These are phyloP conservation scores for Priocnemis perturbator DNA, from an alignment of 2,888 invertebrate species.

Conservation along the genomic window DNA sequence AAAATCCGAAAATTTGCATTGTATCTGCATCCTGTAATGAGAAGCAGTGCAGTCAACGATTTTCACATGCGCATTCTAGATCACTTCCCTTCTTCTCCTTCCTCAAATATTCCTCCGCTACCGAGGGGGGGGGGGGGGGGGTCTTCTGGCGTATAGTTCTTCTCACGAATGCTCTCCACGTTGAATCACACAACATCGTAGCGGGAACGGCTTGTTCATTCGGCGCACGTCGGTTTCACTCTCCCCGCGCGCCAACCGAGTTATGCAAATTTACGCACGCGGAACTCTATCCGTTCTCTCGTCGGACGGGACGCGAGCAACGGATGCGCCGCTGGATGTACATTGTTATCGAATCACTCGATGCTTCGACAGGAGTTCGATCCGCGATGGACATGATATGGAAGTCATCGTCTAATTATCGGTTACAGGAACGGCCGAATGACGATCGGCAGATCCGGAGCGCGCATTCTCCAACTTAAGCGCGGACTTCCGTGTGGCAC, in stretches of 20 bases:
- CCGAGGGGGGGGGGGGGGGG: not conserved
- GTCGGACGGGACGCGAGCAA: slow-evolving; percentile 24
- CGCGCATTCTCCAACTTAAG: too few relatives aligned
- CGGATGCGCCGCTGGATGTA: slow-evolving; percentile 26
- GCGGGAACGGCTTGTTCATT: slow-evolving; percentile 40
- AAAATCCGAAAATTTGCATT: too few relatives aligned
- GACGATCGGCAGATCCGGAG: too few relatives aligned
- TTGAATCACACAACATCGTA: slow-evolving; percentile 43
- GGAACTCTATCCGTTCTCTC: slow-evolving; percentile 44
- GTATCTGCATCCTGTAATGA: too few relatives aligned
- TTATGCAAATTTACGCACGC: slow-evolving; percentile 60
- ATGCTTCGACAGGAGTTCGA: not conserved
- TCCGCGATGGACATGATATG: not conserved
- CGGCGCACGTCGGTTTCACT: slow-evolving; percentile 36
- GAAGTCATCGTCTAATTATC: not conserved
- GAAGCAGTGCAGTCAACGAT: too few relatives aligned
- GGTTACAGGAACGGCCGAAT: too few relatives aligned
- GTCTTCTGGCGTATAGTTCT: too few relatives aligned
- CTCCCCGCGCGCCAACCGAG: slow-evolving; percentile 45
- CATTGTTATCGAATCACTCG: slow-evolving; percentile 45
- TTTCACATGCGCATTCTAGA: not conserved
- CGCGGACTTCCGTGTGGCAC: too few relatives aligned
- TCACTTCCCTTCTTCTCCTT: not conserved
- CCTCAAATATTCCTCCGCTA: not conserved
- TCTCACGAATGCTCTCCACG: slow-evolving; percentile 36